Conservation (phyloP, 92 coral and sea anemone genomes). For the Porites evermanni region DNA sequence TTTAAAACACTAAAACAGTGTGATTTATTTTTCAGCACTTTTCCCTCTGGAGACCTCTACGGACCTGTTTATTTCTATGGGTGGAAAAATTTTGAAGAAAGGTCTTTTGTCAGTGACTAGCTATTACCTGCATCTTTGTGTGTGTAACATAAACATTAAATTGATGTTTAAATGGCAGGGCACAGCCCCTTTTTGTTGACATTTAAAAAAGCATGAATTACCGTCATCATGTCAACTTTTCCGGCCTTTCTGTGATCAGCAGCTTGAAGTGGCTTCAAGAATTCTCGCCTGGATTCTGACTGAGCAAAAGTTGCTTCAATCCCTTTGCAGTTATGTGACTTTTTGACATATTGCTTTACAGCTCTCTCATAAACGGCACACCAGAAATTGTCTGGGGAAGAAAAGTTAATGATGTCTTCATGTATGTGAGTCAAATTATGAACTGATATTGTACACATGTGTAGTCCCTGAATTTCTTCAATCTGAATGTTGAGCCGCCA, state of each 20-base stretch:
- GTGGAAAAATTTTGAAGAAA: background rate
- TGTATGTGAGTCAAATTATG: constrained; percentile 66
- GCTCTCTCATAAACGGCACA: constrained; percentile 67
- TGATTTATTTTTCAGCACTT: too few relatives aligned
- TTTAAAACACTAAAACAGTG: too few relatives aligned
- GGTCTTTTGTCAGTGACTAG: background rate
- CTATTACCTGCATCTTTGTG: constrained; percentile 2
- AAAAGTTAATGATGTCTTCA: constrained; percentile 51
- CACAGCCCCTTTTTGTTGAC: background rate
- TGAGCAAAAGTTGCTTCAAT: constrained; percentile 71
- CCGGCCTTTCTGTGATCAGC: background rate
- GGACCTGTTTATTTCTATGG: too few relatives aligned
- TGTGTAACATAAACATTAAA: background rate
- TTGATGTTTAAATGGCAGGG: background rate
- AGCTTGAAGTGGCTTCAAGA: constrained; percentile 52
- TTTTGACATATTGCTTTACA: constrained; percentile 52
- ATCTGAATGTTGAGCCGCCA: constrained; percentile 45
- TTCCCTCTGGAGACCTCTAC: too few relatives aligned
- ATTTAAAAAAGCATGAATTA: too few relatives aligned
- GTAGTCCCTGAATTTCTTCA: constrained; percentile 62
- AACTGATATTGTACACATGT: constrained; percentile 67
- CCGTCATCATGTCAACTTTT: too few relatives aligned
- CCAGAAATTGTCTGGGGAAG: constrained; percentile 73
- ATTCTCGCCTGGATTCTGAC: constrained; percentile 59
- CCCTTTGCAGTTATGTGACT: constrained; percentile 67